Evolutionary conservation across 2,888 invertebrate genomes (phyloP), one percentile per base, ranked within the genome.

Genomic region (Apotomis betuletana): DNA sequence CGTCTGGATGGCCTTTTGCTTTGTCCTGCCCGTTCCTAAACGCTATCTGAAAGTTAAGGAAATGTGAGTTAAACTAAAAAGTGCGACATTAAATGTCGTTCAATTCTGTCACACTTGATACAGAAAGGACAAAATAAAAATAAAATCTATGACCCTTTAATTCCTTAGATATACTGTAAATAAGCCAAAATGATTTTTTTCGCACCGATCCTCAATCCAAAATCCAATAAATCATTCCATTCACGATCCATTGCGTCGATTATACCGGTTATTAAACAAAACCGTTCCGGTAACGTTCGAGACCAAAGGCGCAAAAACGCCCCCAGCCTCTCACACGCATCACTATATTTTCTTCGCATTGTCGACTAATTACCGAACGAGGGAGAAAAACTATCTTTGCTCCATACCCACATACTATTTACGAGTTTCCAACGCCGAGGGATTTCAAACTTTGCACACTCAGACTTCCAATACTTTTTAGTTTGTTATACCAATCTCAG

Each of bases 181-280:
- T 41, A 6, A 41, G 41, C 6, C 5, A 5, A 41, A 41, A 6
- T 41, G 41, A 1, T 13, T n/a, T 58, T 54, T 27, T 54, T 61
- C 60, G 46, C 54, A 69, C 46, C 69, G 55, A 61, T 62, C 54
- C 61, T 62, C 49, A 69, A 62, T 55, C 46, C 13, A 27, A 57
- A 52, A 13, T 5, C n/a, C 36, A 13, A 67, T 57, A 71, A 67
- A 71, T 71, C 67, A 71, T n/a, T 13, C 9, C 27, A 46, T 67
- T 58, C 62, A 67, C 71, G 57, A 62, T 15, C 71, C 61, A 67
- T 51, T 49, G 71, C 15, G 51, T 67, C 71, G 67, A 71, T 71
- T 71, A 71, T 71, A 71, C 57, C 61, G 67, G 67, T 71, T 71
- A 71, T 71, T 71, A 71, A 71, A 67, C 71, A 71, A 71, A 67